These are phyloP conservation scores for Spea multiplicata DNA, from an alignment of 2,113 vertebrate genomes.

Conservation along the genomic window DNA sequence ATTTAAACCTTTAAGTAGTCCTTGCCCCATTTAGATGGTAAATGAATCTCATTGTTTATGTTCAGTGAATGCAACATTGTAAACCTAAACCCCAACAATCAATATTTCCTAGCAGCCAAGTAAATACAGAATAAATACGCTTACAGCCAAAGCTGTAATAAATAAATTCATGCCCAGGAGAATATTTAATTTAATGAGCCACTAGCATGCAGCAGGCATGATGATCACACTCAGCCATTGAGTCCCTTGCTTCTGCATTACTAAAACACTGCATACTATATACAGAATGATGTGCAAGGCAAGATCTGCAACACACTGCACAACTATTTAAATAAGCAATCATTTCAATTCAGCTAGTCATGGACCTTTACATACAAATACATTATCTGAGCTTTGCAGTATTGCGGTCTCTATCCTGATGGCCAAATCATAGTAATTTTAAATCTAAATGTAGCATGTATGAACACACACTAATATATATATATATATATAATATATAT, in stretches of 20 bases:
- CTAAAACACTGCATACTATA: slow-evolving; percentile 4
- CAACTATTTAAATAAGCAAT: not conserved
- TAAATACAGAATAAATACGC: not conserved
- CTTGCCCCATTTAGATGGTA: no score
- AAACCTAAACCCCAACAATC: slow-evolving; percentile 20
- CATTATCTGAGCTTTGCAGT: not conserved
- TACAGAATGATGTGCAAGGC: not conserved
- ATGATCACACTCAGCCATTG: slow-evolving; percentile 6
- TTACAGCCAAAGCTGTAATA: not conserved
- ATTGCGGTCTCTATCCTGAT: no score
- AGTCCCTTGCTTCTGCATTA: not conserved
- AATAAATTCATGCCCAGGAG: not conserved
- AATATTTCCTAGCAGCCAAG: not conserved
- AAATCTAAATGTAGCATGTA: not conserved
- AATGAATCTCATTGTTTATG: not conserved
- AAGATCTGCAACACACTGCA: not conserved
- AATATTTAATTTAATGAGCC: slow-evolving; percentile 2
- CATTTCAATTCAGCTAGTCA: not conserved
- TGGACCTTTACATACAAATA: not conserved
- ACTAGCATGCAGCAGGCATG: slow-evolving; percentile 28
- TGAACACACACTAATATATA: not conserved
- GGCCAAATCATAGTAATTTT: no score
- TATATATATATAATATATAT: not conserved
- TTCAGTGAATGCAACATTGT: slow-evolving; percentile 4
- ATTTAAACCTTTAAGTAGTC: no score